A percentile compares a stretch with the other conserved stretches of the same genome.
Evolutionary conservation across 2,888 invertebrate species (phyloP).

Genomic region (Phyto melanocephala): DNA sequence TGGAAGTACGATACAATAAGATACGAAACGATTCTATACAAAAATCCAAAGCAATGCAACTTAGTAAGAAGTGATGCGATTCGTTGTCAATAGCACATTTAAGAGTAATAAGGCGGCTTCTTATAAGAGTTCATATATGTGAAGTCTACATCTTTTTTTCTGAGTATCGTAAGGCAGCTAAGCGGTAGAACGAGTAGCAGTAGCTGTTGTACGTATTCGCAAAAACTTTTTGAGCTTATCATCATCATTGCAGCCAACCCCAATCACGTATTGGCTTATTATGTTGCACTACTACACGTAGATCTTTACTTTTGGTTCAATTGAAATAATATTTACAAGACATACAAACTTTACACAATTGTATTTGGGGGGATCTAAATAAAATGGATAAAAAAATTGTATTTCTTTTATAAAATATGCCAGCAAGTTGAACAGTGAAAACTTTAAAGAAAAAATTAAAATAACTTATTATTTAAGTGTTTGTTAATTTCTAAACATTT

Average conservation of each 20-base stretch:
- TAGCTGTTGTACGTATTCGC: slow-evolving; percentile 9
- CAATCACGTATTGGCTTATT: slow-evolving; percentile 59
- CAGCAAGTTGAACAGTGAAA: background rate
- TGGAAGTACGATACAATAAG: slow-evolving; percentile 30
- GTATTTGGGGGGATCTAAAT: slow-evolving; percentile 23
- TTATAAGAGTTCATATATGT: slow-evolving; percentile 14
- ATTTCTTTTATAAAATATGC: slow-evolving; percentile 30
- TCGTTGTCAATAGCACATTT: slow-evolving; percentile 52
- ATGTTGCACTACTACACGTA: slow-evolving; percentile 38
- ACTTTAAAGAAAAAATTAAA: background rate
- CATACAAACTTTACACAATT: slow-evolving; percentile 9
- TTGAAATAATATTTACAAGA: slow-evolving; percentile 28
- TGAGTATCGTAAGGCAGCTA: slow-evolving; percentile 5
- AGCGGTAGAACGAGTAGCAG: slow-evolving; percentile 29
- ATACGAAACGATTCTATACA: slow-evolving; percentile 17
- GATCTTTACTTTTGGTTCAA: slow-evolving; percentile 8
- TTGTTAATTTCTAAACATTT: too few relatives aligned
- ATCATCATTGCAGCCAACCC: slow-evolving; percentile 60
- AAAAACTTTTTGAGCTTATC: slow-evolving; percentile 48
- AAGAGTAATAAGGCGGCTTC: slow-evolving; percentile 53
- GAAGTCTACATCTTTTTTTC: background rate
- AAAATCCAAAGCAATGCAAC: background rate
- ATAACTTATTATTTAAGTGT: too few relatives aligned
- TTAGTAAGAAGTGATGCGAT: slow-evolving; percentile 6
- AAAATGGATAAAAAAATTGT: slow-evolving; percentile 35